Evolutionary conservation across 1,140 invertebrate species (phyloP).

Genomic region (Steinernema khuongi): DNA sequence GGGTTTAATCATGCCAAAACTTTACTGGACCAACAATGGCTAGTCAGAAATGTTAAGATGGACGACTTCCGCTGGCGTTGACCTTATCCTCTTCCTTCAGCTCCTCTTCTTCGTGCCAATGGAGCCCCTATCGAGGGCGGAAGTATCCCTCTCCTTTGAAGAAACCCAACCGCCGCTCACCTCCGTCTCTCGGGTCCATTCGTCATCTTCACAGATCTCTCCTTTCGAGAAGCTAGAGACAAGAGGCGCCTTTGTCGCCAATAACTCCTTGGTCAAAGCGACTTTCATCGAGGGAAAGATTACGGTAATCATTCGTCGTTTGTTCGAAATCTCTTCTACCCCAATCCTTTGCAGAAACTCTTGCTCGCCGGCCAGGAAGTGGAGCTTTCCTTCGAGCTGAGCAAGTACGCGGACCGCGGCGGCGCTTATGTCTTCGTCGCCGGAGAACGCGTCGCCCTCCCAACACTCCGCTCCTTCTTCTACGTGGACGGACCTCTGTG

Average conservation of each 20-base stretch:
- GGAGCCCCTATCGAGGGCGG: background rate
- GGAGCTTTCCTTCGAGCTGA: constrained; percentile 8
- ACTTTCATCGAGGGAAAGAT: constrained; percentile 22
- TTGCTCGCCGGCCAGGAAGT: background rate
- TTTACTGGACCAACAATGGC: too few species aligned
- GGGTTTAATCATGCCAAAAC: too few species aligned
- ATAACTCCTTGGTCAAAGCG: background rate
- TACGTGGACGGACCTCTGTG: constrained; percentile 23
- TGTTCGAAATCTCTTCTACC: background rate
- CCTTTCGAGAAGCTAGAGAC: constrained; percentile 15
- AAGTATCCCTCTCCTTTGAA: background rate
- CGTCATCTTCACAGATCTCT: background rate
- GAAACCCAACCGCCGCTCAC: background rate
- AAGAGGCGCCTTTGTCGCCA: background rate
- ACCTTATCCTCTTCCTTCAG: too few species aligned
- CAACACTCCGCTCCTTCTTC: constrained; percentile 20
- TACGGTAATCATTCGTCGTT: constrained; percentile 17
- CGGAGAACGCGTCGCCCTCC: background rate
- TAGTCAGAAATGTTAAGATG: too few species aligned
- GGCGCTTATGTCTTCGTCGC: constrained; percentile 33
- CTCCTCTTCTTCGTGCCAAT: background rate
- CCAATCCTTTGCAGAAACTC: constrained; percentile 10
- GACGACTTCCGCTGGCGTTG: too few species aligned
- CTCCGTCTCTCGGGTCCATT: background rate
- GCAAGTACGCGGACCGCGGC: constrained; percentile 25